Conservation (phyloP, 2,797 vertebrate genomes). For the Emydoidea blandingii region DNA sequence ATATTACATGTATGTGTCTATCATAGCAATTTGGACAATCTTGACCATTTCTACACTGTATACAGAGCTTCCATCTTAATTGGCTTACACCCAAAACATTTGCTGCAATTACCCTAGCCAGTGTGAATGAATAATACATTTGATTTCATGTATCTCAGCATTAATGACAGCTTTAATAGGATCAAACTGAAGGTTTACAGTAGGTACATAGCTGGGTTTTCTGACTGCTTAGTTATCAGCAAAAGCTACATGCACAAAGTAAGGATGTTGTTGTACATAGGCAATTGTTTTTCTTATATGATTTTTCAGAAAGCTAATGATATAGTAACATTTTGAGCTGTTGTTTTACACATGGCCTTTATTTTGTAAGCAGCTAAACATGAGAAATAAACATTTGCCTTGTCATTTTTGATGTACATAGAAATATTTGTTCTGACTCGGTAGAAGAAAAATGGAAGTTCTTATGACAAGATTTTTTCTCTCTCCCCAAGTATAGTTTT, state of each 20-base stretch:
- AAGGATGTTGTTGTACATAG: background rate
- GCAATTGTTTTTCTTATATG: constrained; percentile 25
- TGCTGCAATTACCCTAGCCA: background rate
- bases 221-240: background rate
- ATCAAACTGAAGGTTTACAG: background rate
- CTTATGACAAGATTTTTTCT: constrained; percentile 3
- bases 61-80: constrained; percentile 23
- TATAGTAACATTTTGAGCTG: constrained; percentile 1
- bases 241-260: constrained; percentile 7
- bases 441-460: background rate
- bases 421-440: background rate
- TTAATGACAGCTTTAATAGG: background rate
- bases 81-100: background rate
- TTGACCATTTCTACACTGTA: background rate
- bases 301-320: background rate
- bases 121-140: constrained; percentile 16
- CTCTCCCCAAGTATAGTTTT: background rate
- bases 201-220: background rate
- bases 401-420: background rate
- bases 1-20: background rate
- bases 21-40: constrained; percentile 7
- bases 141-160: background rate
- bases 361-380: constrained; percentile 31
- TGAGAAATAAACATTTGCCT: constrained; percentile 21
- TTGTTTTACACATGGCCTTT: background rate